Evolutionary conservation across 2,113 vertebrate species (phyloP), one percentile per base, ranked within the genome.

Genomic region (Scomber scombrus): DNA sequence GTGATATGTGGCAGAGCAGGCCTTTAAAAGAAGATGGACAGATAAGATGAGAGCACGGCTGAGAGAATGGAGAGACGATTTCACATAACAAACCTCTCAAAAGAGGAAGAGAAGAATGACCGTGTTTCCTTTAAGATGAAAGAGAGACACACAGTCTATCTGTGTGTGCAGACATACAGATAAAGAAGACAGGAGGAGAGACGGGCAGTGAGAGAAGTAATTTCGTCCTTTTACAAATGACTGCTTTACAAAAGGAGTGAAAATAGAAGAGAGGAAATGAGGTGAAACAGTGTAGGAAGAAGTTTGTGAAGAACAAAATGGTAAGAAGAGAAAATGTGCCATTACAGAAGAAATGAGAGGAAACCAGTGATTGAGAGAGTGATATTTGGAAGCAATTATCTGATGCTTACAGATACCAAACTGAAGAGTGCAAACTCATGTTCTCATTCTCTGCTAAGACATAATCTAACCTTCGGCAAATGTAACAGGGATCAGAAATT

Each of bases 81-180:
- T 52, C 7, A 18, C 64, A 47, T 40, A 75, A 31, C 47, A 75
- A 73, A 50, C 69, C 64, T 81, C 63, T 78, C 40, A 23, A 31
- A 56, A 23, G 11, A 51, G 63, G 34, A 43, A 18, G 57, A 12
- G 19, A 55, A 12, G 63, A 66, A 50, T 15, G 15, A 65, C 60
- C 49, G 49, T 55, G 29, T 70, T 51, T 71, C 49, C 60, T 14
- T 49, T 63, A 57, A 75, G 74, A 78, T 66, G 55, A 67, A 9
- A 40, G 61, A 69, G 56, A 66, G 26, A 73, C 12, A 47, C 16
- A 10, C 34, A 13, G 34, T 50, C 29, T 51, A n/a, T 34, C 61
- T 40, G 46, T 31, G 16, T 65, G 12, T 23, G 18, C 61, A 66
- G 2, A 40, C 2, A 40, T 7, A 40, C 69, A 79, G 43, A 66